These are phyloP conservation scores for Felis catus DNA, from an alignment of 2,113 vertebrate genomes.

Conservation along the genomic window DNA sequence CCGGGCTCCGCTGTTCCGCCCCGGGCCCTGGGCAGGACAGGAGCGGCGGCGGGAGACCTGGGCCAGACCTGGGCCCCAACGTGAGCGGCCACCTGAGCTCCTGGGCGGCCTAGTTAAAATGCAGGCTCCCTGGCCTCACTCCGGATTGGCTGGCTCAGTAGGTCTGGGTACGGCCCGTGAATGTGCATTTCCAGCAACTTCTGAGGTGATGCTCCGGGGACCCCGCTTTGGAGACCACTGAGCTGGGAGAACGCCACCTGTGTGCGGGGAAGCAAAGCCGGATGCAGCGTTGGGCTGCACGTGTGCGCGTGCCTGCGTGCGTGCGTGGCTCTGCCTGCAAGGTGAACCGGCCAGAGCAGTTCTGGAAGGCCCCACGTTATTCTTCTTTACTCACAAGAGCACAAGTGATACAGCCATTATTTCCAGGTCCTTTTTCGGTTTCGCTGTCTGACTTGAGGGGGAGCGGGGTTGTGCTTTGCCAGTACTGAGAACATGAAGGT, in stretches of 20 bases:
- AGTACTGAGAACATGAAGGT: not conserved
- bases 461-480: not conserved
- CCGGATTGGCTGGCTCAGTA: not conserved
- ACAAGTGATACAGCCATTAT: not conserved
- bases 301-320: fast-evolving
- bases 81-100: not conserved
- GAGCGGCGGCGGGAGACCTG: not conserved
- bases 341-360: not conserved
- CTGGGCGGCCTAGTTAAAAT: not conserved
- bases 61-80: not conserved
- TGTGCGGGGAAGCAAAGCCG: not conserved
- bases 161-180: fast-evolving
- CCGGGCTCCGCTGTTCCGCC: not conserved
- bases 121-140: not conserved
- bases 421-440: not conserved
- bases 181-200: not conserved
- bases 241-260: not conserved
- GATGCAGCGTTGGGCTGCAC: fast-evolving
- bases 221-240: not conserved
- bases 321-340: not conserved
- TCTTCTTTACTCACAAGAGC: not conserved
- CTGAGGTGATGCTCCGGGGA: not conserved
- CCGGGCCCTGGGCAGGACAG: not conserved
- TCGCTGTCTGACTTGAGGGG: not conserved
- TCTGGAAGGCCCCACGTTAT: not conserved